phyloP scores from a whole-genome alignment of 2,888 invertebrate genomes.

The Aphelenchoides bicaudatus region DNA sequence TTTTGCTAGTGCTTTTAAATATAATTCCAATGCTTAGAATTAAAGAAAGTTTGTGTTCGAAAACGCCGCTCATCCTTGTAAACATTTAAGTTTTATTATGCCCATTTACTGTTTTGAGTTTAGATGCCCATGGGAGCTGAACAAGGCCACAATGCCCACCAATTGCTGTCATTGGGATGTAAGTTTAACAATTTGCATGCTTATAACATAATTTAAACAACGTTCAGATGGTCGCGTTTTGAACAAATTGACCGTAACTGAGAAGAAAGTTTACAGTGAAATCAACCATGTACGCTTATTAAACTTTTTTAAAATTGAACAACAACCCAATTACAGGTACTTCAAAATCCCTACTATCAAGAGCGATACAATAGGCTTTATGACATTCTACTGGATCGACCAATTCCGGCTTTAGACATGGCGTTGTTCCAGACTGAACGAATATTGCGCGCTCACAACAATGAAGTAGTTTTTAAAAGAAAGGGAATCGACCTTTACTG shows the following conservation, averaged over 20 bases:
- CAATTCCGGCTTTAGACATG: conserved; percentile 15
- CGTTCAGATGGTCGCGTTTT: conserved; percentile 26
- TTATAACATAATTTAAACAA: too few species aligned
- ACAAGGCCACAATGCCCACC: conserved; percentile 32
- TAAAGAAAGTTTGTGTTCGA: conserved; percentile 27
- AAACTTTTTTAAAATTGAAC: not conserved
- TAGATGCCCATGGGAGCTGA: conserved; percentile 35
- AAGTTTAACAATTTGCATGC: too few species aligned
- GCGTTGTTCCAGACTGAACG: conserved; percentile 19
- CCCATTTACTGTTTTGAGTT: too few species aligned
- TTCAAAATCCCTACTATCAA: conserved; percentile 13
- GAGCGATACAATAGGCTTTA: not conserved
- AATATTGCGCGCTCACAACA: conserved; percentile 13
- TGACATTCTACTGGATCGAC: conserved; percentile 8
- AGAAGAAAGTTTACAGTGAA: conserved; percentile 18
- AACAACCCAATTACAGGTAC: conserved; percentile 10
- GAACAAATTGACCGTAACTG: conserved; percentile 30
- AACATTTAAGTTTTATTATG: too few species aligned
- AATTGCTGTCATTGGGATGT: conserved; percentile 22
- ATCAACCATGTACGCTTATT: conserved; percentile 23
- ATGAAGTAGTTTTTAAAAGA: conserved; percentile 16
- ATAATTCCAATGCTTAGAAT: conserved; percentile 20
- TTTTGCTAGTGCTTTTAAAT: not conserved
- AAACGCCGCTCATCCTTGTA: conserved; percentile 23
- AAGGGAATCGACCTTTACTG: conserved; percentile 22